Percentiles rank a stretch among this genome's conserved stretches.
phyloP scores from a whole-genome alignment of 2,888 invertebrate species.

The Melinopterus prodromus region DNA sequence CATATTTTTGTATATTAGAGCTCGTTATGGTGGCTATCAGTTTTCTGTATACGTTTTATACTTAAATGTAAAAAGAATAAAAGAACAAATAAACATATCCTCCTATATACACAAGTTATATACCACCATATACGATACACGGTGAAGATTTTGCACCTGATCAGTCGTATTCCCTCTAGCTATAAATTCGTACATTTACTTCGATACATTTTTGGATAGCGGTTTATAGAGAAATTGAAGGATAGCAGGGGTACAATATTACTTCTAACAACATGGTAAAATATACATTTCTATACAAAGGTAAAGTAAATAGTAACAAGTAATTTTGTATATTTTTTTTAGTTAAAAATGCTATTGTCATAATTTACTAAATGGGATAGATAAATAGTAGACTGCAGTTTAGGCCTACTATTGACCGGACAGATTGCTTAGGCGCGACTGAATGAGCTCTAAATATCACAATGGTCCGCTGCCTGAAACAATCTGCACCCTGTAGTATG shows the following conservation, averaged over 20 bases:
- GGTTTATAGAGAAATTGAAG: neutral
- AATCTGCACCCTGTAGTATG: conserved; percentile 42
- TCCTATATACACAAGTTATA: neutral
- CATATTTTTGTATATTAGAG: neutral
- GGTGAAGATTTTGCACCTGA: neutral
- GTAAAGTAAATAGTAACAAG: conserved; percentile 4
- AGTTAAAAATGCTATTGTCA: conserved; percentile 61
- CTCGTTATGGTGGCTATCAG: neutral
- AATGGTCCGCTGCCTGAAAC: conserved; percentile 44
- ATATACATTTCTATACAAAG: conserved; percentile 4
- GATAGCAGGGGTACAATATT: neutral
- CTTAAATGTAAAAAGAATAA: neutral
- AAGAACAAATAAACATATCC: neutral
- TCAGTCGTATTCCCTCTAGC: neutral
- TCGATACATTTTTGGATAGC: neutral
- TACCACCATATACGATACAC: neutral
- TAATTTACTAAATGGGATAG: conserved; percentile 49
- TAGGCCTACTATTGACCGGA: conserved; percentile 44
- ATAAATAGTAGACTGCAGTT: conserved; percentile 44
- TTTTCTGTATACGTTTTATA: neutral
- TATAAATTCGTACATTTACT: neutral
- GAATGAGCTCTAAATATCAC: conserved; percentile 48
- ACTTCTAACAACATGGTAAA: conserved; percentile 4
- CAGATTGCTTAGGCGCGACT: conserved; percentile 41
- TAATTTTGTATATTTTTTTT: conserved; percentile 47